phyloP scores from a whole-genome alignment of 2,888 invertebrate genomes.

The Dolomedes plantarius region DNA sequence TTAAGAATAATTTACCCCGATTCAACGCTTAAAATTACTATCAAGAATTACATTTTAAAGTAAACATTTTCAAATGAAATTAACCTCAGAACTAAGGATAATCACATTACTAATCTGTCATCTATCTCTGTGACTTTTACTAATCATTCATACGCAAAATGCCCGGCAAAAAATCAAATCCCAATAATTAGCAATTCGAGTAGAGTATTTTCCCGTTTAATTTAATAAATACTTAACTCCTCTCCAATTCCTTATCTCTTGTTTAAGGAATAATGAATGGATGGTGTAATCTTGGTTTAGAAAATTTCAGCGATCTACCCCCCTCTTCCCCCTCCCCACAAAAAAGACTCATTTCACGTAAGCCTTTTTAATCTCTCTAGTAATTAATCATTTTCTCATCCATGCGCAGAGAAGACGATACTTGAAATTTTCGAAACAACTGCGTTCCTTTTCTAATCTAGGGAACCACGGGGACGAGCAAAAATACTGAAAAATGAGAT shows the following conservation, averaged over 20 bases:
- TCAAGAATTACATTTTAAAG: too few relatives aligned
- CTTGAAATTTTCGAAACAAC: constrained; percentile 39
- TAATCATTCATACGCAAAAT: too few relatives aligned
- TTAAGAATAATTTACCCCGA: too few relatives aligned
- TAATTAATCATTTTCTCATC: constrained; percentile 51
- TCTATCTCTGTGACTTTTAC: too few relatives aligned
- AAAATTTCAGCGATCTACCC: constrained; percentile 19
- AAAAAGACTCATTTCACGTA: constrained; percentile 29
- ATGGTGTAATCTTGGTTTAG: constrained; percentile 27
- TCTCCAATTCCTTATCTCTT: neutral
- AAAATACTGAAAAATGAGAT: constrained; percentile 28
- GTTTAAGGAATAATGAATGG: neutral
- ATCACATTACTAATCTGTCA: too few relatives aligned
- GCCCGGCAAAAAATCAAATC: too few relatives aligned
- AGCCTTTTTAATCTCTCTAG: constrained; percentile 36
- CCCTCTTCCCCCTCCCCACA: too few relatives aligned
- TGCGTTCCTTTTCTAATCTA: constrained; percentile 26
- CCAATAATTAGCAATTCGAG: too few relatives aligned
- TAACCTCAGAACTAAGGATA: too few relatives aligned
- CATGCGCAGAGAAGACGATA: constrained; percentile 7
- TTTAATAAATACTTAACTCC: constrained; percentile 6
- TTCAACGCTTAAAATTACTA: too few relatives aligned
- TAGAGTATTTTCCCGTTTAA: neutral
- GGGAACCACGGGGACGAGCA: neutral
- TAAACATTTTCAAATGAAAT: too few relatives aligned